Percentiles rank a stretch among this genome's conserved stretches.
These are phyloP conservation scores for Oreotrochilus melanogaster DNA, from an alignment of 2,113 vertebrate species.

Conservation along the genomic window DNA sequence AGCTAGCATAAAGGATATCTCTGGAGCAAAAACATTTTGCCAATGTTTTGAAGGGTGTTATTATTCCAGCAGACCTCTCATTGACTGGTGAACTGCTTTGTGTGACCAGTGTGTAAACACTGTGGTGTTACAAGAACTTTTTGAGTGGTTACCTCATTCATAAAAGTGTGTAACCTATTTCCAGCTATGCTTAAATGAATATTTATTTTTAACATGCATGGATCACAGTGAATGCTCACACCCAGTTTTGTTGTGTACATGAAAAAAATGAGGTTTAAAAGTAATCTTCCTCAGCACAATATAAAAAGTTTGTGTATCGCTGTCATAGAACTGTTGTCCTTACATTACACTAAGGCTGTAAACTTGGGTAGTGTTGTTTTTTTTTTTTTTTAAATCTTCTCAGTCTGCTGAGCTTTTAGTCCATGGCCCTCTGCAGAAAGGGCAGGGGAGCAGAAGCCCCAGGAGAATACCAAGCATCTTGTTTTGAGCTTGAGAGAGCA, in stretches of 20 bases:
- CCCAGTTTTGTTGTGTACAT: rapidly evolving
- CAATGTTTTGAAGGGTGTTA: background rate
- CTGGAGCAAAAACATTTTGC: background rate
- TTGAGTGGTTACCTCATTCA: background rate
- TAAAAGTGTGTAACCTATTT: background rate
- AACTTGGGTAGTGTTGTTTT: background rate
- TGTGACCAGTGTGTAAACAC: background rate
- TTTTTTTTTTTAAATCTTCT: background rate
- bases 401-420: background rate
- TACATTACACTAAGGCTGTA: background rate
- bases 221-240: background rate
- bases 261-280: background rate
- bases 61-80: background rate
- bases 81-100: background rate
- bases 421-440: background rate
- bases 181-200: background rate
- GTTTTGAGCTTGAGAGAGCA: background rate
- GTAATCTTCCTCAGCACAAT: rapidly evolving
- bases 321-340: background rate
- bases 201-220: background rate
- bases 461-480: background rate
- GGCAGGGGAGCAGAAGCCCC: background rate
- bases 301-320: rapidly evolving
- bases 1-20: background rate
- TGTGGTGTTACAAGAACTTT: background rate